Percentiles rank a stretch among this genome's conserved stretches.
Conservation (phyloP, 2,113 vertebrate genomes). For the Corythaixoides concolor region DNA sequence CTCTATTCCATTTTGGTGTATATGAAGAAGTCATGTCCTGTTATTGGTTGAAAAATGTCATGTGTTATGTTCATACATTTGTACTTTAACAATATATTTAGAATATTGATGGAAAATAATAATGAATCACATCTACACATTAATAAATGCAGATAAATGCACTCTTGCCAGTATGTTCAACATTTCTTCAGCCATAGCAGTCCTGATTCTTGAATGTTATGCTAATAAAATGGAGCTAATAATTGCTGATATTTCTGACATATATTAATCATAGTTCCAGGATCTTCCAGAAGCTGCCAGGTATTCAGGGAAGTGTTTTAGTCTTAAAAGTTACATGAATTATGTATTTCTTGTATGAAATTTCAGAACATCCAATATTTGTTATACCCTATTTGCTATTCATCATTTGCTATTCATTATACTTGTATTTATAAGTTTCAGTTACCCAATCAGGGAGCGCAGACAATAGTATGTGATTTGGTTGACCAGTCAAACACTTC, state of each 20-base stretch:
- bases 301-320: not conserved
- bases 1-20: not conserved
- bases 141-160: not conserved
- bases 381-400: conserved; percentile 56
- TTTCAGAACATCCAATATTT: conserved; percentile 35
- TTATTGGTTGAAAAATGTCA: not conserved
- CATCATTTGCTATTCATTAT: conserved; percentile 58
- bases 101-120: not conserved
- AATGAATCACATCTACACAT: not conserved
- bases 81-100: not conserved
- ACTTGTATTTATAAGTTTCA: conserved; percentile 45
- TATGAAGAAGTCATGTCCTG: not conserved
- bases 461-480: conserved; percentile 63
- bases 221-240: not conserved
- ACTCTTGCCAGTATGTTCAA: not conserved
- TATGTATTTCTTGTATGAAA: conserved; percentile 43
- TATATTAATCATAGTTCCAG: not conserved
- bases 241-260: conserved; percentile 13
- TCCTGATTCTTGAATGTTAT: not conserved
- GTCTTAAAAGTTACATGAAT: conserved; percentile 46
- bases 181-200: not conserved
- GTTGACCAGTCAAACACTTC: conserved; percentile 65
- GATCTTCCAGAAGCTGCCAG: conserved; percentile 15
- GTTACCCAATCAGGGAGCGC: conserved; percentile 19
- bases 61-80: not conserved